A percentile compares a stretch with the other conserved stretches of the same genome.
These are phyloP conservation scores for Sanderia malayensis DNA, from an alignment of 30 jellyfish, hydroid and myxozoan species.

Conservation along the genomic window DNA sequence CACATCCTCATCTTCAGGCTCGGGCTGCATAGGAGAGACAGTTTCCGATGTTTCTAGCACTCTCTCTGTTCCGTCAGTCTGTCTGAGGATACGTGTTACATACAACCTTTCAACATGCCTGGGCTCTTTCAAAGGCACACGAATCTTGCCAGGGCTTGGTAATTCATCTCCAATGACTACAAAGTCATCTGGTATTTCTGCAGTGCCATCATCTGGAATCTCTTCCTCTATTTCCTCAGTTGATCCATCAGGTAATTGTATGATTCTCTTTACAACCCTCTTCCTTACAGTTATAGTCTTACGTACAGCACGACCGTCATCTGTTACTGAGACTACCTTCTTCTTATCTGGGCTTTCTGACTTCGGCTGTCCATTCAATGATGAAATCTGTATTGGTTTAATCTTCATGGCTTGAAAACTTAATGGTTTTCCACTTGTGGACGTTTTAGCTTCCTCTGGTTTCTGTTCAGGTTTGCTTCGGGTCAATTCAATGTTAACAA, in stretches of 20 bases:
- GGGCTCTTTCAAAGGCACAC: background rate
- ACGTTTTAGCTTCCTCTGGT: background rate
- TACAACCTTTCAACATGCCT: background rate
- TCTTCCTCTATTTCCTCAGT: conserved; percentile 73
- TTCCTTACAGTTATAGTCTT: conserved; percentile 43
- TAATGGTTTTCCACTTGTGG: background rate
- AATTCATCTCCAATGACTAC: background rate
- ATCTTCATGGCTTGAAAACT: conserved; percentile 21
- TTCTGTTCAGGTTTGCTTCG: background rate
- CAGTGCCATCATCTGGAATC: conserved; percentile 5
- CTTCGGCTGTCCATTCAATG: conserved; percentile 3
- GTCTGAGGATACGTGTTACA: background rate
- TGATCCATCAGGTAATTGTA: conserved; percentile 67
- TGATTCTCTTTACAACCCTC: conserved; percentile 45
- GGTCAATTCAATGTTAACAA: background rate
- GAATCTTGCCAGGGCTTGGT: background rate
- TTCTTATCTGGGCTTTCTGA: conserved; percentile 20
- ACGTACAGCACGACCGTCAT: background rate
- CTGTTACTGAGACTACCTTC: background rate
- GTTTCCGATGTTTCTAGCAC: background rate
- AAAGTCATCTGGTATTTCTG: background rate
- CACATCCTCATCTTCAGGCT: conserved; percentile 14
- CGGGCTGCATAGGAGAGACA: background rate
- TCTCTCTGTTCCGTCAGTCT: background rate
- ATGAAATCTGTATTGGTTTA: conserved; percentile 20